A percentile compares a stretch with the other conserved stretches of the same genome.
Conservation (phyloP, 2,888 invertebrate species). For the Drosophila prostipennis region DNA sequence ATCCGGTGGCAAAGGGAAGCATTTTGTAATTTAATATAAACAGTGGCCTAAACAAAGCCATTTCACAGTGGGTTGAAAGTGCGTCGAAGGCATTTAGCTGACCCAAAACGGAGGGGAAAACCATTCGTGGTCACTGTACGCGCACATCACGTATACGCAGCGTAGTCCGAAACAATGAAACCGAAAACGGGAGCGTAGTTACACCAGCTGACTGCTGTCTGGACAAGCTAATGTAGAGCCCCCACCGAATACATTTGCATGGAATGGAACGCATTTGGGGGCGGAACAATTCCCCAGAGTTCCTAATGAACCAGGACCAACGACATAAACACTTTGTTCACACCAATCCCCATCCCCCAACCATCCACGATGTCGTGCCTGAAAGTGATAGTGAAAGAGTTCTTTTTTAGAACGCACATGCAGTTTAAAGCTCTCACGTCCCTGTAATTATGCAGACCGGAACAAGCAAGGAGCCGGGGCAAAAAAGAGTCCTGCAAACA, state of each 20-base stretch:
- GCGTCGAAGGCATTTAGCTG: background rate
- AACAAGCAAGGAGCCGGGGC: conserved; percentile 8
- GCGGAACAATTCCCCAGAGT: conserved; percentile 14
- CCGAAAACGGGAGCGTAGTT: conserved; percentile 47
- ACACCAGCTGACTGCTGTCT: conserved; percentile 36
- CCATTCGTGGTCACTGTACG: conserved; percentile 20
- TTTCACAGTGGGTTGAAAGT: conserved; percentile 19
- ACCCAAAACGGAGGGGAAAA: conserved; percentile 10
- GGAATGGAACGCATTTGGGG: conserved; percentile 38
- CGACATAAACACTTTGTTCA: conserved; percentile 48
- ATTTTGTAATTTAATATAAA: conserved; percentile 50
- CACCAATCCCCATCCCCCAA: background rate
- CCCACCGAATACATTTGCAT: conserved; percentile 49
- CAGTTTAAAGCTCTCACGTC: conserved; percentile 38
- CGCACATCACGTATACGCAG: conserved; percentile 45
- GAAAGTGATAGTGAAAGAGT: conserved; percentile 68
- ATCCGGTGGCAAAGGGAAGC: conserved; percentile 43
- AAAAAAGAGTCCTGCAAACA: conserved; percentile 44
- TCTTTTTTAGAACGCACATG: conserved; percentile 10
- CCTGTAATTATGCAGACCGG: conserved; percentile 45
- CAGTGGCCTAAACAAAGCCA: conserved; percentile 25
- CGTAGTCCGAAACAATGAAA: conserved; percentile 50
- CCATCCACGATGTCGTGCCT: conserved; percentile 27
- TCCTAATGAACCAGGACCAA: conserved; percentile 56
- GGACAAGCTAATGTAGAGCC: conserved; percentile 39